phyloP scores from a whole-genome alignment of 2,888 invertebrate species.

The Agonopterix alstromeriana region DNA sequence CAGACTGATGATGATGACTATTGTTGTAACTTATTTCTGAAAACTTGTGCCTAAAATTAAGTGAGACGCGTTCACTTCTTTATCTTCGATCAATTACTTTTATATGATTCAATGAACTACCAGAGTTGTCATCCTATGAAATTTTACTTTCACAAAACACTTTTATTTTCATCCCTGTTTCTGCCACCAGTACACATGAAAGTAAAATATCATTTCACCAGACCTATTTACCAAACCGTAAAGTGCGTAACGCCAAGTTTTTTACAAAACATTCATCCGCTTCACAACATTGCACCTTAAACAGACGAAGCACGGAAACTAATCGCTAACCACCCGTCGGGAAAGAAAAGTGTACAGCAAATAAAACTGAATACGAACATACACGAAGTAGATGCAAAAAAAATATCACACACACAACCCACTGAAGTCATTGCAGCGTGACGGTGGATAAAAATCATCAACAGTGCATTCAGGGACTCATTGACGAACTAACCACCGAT shows the following conservation, averaged over 20 bases:
- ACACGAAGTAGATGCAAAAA: constrained; percentile 39
- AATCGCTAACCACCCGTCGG: constrained; percentile 29
- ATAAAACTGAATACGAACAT: constrained; percentile 34
- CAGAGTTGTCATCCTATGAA: neutral
- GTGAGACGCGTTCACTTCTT: too few species aligned
- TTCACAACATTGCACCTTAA: constrained; percentile 45
- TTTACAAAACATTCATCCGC: constrained; percentile 20
- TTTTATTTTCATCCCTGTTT: constrained; percentile 12
- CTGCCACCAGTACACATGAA: constrained; percentile 47
- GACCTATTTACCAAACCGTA: constrained; percentile 41
- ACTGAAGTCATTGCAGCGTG: constrained; percentile 54
- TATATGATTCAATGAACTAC: too few species aligned
- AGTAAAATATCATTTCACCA: constrained; percentile 63
- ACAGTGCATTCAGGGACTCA: constrained; percentile 50
- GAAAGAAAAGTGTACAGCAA: constrained; percentile 55
- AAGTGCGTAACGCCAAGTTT: constrained; percentile 31
- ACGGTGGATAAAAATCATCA: constrained; percentile 70
- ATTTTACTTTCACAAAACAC: neutral
- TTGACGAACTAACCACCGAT: constrained; percentile 60
- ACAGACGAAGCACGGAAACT: constrained; percentile 34
- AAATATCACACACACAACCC: constrained; percentile 47
- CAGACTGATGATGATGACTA: too few species aligned
- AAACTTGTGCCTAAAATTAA: too few species aligned
- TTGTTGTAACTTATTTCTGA: too few species aligned
- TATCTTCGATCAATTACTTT: too few species aligned